A percentile compares a stretch with the other conserved stretches of the same genome.
Conservation (phyloP, 2,797 vertebrate genomes). For the Cynopterus sphinx region DNA sequence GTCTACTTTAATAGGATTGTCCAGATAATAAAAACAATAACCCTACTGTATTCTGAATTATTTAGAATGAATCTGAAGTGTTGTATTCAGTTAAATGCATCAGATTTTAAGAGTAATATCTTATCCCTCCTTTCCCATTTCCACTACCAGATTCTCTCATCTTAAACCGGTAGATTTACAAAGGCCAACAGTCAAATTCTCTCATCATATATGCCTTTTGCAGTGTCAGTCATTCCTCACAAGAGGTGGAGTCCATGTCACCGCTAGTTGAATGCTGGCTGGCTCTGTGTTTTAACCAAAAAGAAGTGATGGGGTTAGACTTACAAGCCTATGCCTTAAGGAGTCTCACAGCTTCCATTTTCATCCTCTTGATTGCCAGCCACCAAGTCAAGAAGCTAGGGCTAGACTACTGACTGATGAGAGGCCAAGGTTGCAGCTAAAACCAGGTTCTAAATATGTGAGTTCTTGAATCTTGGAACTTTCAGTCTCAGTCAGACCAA, state of each 20-base stretch:
- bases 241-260: background rate
- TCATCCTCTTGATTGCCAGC: background rate
- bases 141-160: background rate
- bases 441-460: background rate
- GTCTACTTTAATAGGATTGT: background rate
- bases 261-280: background rate
- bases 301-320: background rate
- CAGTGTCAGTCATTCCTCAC: background rate
- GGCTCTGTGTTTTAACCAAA: background rate
- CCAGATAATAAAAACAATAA: background rate
- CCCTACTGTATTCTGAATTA: background rate
- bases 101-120: background rate
- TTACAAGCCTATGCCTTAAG: background rate
- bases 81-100: background rate
- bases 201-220: background rate
- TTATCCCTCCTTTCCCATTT: slow-evolving; percentile 10
- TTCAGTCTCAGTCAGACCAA: background rate
- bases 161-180: background rate
- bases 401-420: background rate
- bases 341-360: background rate
- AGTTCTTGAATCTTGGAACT: background rate
- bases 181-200: background rate
- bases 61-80: background rate
- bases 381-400: background rate
- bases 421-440: background rate